Conservation (phyloP, 2,797 vertebrate species). For the Gallinago stenura region DNA sequence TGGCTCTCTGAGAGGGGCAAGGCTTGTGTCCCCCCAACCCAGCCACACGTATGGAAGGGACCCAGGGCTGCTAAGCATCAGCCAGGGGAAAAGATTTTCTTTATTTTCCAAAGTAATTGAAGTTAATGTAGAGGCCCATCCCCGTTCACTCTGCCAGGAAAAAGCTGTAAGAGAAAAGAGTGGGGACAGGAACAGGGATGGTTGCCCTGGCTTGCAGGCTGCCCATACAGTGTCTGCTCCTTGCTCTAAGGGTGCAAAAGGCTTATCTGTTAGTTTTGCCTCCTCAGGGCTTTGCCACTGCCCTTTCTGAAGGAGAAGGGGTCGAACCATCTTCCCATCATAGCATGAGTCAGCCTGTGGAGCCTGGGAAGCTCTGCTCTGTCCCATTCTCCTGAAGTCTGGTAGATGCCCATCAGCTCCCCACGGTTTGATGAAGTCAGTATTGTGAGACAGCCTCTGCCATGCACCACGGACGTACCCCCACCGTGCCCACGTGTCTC, state of each 20-base stretch:
- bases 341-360: not conserved
- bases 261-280: not conserved
- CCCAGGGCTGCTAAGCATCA: not conserved
- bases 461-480: not conserved
- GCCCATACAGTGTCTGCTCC: not conserved
- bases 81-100: fast-evolving
- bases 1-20: not conserved
- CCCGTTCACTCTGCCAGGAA: not conserved
- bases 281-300: not conserved
- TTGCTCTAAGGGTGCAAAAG: not conserved
- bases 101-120: not conserved
- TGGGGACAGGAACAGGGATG: fast-evolving
- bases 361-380: not conserved
- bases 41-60: fast-evolving
- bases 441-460: not conserved
- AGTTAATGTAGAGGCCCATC: not conserved
- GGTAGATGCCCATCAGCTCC: not conserved
- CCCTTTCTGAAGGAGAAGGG: not conserved
- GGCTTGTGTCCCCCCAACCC: not conserved
- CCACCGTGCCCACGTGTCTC: fast-evolving
- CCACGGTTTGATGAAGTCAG: not conserved
- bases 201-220: not conserved
- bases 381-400: not conserved
- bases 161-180: not conserved
- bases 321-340: not conserved